phyloP scores from a whole-genome alignment of 2,797 vertebrate genomes.

The Sparus aurata region DNA sequence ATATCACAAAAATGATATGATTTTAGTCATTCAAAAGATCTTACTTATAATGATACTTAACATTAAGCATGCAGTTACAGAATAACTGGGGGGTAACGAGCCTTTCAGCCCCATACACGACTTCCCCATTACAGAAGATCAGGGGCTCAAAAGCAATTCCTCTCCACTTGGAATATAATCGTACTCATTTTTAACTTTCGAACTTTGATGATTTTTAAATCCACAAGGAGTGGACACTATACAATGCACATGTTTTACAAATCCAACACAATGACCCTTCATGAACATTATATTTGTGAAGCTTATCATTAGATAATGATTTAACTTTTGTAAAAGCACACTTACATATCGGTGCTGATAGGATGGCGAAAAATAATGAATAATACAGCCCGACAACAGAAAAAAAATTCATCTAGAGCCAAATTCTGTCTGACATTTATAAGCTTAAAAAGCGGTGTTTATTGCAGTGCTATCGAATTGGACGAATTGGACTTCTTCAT shows the following conservation, averaged over 20 bases:
- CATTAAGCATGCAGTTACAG: background rate
- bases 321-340: background rate
- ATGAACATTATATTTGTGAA: slow-evolving; percentile 2
- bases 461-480: background rate
- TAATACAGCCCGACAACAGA: background rate
- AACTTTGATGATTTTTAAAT: background rate
- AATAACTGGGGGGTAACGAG: background rate
- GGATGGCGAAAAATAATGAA: background rate
- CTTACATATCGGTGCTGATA: background rate
- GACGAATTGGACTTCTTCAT: background rate
- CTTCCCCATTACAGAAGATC: too few species aligned
- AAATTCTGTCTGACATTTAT: background rate
- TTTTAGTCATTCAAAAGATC: background rate
- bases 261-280: background rate
- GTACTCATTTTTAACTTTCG: background rate
- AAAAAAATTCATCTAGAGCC: background rate
- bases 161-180: background rate
- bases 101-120: background rate
- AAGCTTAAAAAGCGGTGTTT: background rate
- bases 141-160: background rate
- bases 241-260: background rate
- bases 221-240: background rate
- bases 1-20: too few species aligned
- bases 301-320: background rate
- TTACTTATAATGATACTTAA: background rate